These are phyloP conservation scores for Piscicola geometra DNA, from an alignment of 2,888 invertebrate species.

Conservation along the genomic window DNA sequence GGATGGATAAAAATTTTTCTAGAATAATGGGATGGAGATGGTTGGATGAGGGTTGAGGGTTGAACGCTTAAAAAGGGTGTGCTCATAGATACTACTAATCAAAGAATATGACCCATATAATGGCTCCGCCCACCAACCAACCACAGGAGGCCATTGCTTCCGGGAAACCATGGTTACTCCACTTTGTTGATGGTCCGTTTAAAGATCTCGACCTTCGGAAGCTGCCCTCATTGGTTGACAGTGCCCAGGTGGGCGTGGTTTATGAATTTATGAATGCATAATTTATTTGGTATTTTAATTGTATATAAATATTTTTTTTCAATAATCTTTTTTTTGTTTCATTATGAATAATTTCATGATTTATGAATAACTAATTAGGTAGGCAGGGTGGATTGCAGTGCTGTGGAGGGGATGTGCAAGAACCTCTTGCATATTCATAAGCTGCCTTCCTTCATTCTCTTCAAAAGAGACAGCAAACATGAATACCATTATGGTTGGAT, in stretches of 20 bases:
- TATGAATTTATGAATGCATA: too few relatives aligned
- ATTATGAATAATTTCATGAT: background rate
- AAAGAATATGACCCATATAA: too few relatives aligned
- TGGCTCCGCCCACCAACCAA: background rate
- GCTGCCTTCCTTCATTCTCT: constrained; percentile 67
- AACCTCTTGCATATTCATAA: constrained; percentile 54
- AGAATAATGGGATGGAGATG: too few relatives aligned
- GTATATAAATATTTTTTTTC: too few relatives aligned
- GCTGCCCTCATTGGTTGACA: constrained; percentile 62
- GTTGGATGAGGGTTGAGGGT: too few relatives aligned
- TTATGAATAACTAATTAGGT: constrained; percentile 46
- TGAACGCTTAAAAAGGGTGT: too few relatives aligned
- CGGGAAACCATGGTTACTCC: constrained; percentile 51
- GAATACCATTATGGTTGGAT: constrained; percentile 66
- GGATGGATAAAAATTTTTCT: too few relatives aligned
- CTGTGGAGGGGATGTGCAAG: constrained; percentile 51
- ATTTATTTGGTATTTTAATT: too few relatives aligned
- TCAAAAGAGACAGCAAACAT: constrained; percentile 71
- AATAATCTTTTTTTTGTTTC: background rate
- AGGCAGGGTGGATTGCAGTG: constrained; percentile 56
- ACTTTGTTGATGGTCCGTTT: constrained; percentile 55
- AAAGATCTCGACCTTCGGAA: constrained; percentile 62
- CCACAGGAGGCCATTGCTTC: background rate
- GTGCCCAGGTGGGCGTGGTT: constrained; percentile 53
- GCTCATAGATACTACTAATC: too few relatives aligned